Evolutionary conservation across 2,888 invertebrate genomes (phyloP), one percentile per base, ranked within the genome.

Genomic region (Agrochola circellaris): DNA sequence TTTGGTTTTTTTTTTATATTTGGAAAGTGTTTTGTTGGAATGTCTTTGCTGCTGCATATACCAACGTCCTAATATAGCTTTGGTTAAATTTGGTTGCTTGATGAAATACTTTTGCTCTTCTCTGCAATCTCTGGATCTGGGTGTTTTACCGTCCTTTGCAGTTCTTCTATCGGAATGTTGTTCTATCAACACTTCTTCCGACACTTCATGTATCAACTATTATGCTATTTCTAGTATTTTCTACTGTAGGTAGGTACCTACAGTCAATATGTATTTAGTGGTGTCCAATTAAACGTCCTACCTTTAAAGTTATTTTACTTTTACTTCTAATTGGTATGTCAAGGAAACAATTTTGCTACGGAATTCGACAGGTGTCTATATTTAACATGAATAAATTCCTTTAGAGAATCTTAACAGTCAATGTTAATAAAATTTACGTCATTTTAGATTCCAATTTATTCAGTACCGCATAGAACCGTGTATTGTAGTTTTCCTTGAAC

Each of bases 401-500:
- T 56, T 45, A 51, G 26, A 62, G 73, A 83, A 79, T 79, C 42
- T 70, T 60, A 73, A 79, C 60, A 58, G 56, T 51, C 23, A 45
- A 38, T 23, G 17, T 76, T 26, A 71, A 67, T 68, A 81, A 71
- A 75, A 79, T 56, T 30, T 51, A 61, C 38, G 30, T 66, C 4
- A 83, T 65, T 82, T 69, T 45, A 70, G 66, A 82, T 77, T 80
- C 65, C 68, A 77, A 83, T 77, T 1, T 79, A 73, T 76, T 80
- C 60, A 71, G 62, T 66, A 60, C 62, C 48, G 30, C 11, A 73
- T 54, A 51, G 45, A 68, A 80, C 17, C 13, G 26, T 56, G 66
- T 73, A 65, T 75, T 72, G 60, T 65, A 69, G 69, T 86, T 87
- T 86, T 88, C 85, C 85, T 82, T 70, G 61, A 79, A 48, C 38